Conservation (phyloP, 2,113 vertebrate genomes). For the Saccopteryx leptura region DNA sequence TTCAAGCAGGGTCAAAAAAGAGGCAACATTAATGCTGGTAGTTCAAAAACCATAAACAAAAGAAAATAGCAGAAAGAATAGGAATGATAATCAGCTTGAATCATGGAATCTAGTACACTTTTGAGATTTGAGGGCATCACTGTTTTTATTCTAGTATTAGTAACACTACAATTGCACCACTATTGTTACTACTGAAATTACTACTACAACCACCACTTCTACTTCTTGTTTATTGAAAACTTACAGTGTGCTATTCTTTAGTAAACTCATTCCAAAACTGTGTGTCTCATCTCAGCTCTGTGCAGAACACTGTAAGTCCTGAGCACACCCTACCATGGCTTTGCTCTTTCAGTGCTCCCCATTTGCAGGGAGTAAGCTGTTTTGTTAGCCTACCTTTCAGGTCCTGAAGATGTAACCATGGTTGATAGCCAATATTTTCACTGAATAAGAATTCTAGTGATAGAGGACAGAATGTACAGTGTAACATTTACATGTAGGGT, state of each 20-base stretch:
- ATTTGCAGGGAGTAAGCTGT: background rate
- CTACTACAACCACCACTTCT: background rate
- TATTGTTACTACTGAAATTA: background rate
- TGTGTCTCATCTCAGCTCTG: background rate
- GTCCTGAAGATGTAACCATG: background rate
- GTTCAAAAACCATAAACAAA: background rate
- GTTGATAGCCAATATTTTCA: background rate
- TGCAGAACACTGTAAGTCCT: background rate
- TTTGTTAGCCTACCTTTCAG: background rate
- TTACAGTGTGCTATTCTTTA: background rate
- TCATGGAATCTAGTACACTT: background rate
- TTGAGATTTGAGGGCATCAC: background rate
- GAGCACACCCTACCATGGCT: rapidly evolving
- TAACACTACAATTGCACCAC: background rate
- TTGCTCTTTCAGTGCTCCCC: background rate
- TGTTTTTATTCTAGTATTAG: background rate
- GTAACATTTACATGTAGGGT: background rate
- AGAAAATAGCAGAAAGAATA: background rate
- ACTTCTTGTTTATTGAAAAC: background rate
- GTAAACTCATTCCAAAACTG: background rate
- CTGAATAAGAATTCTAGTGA: background rate
- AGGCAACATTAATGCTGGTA: background rate
- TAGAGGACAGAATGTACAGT: background rate
- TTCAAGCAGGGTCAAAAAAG: background rate
- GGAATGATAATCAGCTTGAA: background rate